Evolutionary conservation across 2,888 invertebrate species (phyloP).

Genomic region (Scaptodrosophila latifasciaeformis): DNA sequence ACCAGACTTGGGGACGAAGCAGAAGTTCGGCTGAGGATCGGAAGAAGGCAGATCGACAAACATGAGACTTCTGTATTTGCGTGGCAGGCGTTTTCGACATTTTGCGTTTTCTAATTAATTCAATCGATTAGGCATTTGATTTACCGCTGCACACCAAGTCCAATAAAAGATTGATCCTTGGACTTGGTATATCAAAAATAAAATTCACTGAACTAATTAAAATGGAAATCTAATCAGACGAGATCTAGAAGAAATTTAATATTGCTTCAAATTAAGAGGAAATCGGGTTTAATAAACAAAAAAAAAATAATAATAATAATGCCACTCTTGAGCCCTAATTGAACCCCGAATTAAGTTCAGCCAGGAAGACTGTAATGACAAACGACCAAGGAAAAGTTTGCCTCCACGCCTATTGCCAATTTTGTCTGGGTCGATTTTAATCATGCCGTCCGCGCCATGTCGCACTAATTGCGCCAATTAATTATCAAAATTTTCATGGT

Average conservation of each 20-base stretch:
- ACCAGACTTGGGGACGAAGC: conserved; percentile 19
- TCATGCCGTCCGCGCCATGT: conserved; percentile 53
- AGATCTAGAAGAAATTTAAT: not conserved
- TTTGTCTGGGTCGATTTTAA: conserved; percentile 37
- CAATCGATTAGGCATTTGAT: conserved; percentile 72
- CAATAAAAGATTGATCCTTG: too few species aligned
- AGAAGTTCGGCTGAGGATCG: conserved; percentile 23
- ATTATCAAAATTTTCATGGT: conserved; percentile 40
- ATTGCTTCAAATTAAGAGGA: not conserved
- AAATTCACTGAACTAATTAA: too few species aligned
- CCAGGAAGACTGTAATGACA: not conserved
- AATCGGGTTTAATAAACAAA: not conserved
- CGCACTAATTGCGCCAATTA: conserved; percentile 61
- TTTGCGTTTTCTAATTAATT: conserved; percentile 69
- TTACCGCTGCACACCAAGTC: conserved; percentile 53
- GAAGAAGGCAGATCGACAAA: conserved; percentile 35
- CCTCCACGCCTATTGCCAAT: conserved; percentile 7
- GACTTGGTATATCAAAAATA: too few species aligned
- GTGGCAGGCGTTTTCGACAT: conserved; percentile 39
- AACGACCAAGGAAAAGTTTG: not conserved
- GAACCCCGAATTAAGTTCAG: not conserved
- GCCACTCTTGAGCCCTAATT: not conserved
- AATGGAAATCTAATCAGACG: too few species aligned
- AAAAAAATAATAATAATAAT: not conserved
- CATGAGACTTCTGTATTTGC: conserved; percentile 27